phyloP scores from a whole-genome alignment of 2,113 vertebrate species.

The Uropsilus gracilis region DNA sequence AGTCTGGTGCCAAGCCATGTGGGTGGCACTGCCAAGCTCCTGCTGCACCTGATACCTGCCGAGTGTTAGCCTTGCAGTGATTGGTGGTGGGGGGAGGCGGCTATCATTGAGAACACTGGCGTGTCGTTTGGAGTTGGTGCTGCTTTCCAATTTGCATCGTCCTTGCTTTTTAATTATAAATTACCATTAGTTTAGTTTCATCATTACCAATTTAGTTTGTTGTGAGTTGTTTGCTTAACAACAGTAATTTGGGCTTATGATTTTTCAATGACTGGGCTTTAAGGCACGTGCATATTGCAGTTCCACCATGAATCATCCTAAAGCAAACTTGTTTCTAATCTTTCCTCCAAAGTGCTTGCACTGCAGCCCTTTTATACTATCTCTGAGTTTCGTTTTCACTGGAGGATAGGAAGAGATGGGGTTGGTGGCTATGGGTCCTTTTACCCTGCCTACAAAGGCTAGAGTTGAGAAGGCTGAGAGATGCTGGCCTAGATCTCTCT shows the following conservation, averaged over 20 bases:
- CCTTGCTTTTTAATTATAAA: constrained; percentile 62
- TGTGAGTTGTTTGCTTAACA: constrained; percentile 69
- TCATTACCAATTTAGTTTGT: constrained; percentile 49
- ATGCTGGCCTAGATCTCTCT: not conserved
- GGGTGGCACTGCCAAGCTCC: not conserved
- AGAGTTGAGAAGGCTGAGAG: not conserved
- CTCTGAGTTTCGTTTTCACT: not conserved
- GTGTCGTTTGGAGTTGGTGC: not conserved
- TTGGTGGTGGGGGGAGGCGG: not conserved
- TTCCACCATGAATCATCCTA: constrained; percentile 4
- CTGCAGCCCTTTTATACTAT: not conserved
- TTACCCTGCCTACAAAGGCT: not conserved
- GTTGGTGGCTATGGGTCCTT: not conserved
- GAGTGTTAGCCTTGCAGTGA: not conserved
- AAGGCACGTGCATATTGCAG: not conserved
- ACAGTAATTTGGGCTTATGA: constrained; percentile 56
- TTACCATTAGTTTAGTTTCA: constrained; percentile 31
- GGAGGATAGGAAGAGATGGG: not conserved
- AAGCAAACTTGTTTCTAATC: not conserved
- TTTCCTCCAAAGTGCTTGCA: not conserved
- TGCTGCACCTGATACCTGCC: fast-evolving
- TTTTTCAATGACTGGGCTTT: constrained; percentile 43
- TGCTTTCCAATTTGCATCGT: not conserved
- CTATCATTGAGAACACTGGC: not conserved
- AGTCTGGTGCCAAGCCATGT: not conserved